Conservation (phyloP, 2,113 vertebrate species). For the Melozone crissalis region DNA sequence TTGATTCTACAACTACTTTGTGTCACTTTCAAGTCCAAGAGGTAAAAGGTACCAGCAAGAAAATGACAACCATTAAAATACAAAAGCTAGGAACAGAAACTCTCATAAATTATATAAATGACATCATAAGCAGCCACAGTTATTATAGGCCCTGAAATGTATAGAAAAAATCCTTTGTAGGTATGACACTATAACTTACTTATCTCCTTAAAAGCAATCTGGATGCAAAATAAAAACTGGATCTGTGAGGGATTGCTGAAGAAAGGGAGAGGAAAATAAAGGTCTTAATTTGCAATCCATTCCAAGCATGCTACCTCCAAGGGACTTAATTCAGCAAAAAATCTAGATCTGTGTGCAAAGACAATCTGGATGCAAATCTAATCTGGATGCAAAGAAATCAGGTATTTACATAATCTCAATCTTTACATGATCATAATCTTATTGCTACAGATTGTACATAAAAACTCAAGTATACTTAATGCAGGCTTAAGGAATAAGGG, state of each 20-base stretch:
- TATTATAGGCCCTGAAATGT: neutral
- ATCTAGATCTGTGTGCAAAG: neutral
- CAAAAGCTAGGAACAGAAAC: neutral
- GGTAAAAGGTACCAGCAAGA: neutral
- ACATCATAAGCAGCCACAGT: neutral
- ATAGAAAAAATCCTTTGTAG: neutral
- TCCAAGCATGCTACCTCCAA: neutral
- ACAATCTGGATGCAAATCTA: too few relatives aligned
- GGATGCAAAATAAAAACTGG: neutral
- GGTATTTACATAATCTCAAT: neutral
- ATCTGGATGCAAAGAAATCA: neutral
- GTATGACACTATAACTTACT: neutral
- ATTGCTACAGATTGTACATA: neutral
- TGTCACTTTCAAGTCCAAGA: fast-evolving
- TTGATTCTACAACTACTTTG: neutral
- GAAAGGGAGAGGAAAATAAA: neutral
- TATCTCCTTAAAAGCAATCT: neutral
- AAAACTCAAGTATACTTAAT: neutral
- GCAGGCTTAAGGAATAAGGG: neutral
- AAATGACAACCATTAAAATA: neutral
- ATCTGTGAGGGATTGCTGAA: neutral
- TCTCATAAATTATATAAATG: neutral
- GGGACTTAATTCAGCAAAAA: neutral
- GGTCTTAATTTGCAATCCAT: neutral
- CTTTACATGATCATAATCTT: neutral